A percentile compares a stretch with the other conserved stretches of the same genome.
Evolutionary conservation across 2,113 vertebrate species (phyloP).

Genomic region (human (Homo sapiens)): GRCh38 chr22:34184501-34185000

Average conservation of each 20-base stretch:
- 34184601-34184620: not conserved
- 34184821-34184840: not conserved
- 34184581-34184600: not conserved
- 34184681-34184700: not conserved
- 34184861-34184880: not conserved
- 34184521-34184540: not conserved
- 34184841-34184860: not conserved
- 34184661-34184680: not conserved
- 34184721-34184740: not conserved
- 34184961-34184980: not conserved
- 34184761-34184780: not conserved
- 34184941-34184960: not conserved
- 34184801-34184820: not conserved
- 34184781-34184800: not conserved
- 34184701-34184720: not conserved
- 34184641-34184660: not conserved
- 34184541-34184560: not conserved
- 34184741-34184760: not conserved
- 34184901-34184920: not conserved
- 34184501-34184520: not conserved
- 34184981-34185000: not conserved
- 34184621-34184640: not conserved
- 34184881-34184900: not conserved
- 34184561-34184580: not conserved
- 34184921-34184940: not conserved